Conservation (phyloP, 2,113 vertebrate genomes). For the Arenaria interpres region DNA sequence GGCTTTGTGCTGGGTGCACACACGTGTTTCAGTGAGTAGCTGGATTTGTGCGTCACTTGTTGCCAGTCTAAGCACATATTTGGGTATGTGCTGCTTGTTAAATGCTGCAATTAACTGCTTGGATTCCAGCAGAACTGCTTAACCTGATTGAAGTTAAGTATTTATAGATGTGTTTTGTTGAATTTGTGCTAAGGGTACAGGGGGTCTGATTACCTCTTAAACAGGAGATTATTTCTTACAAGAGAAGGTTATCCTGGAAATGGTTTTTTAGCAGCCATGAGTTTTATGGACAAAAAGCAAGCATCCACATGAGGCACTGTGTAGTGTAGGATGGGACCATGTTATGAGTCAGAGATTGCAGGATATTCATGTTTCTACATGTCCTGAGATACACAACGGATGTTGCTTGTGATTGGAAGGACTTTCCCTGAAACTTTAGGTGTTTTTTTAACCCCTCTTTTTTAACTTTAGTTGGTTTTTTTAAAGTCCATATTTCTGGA, state of each 20-base stretch:
- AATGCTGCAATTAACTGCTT: neutral
- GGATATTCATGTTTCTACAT: neutral
- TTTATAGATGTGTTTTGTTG: neutral
- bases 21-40: rapidly evolving
- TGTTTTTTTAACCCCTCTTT: neutral
- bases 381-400: neutral
- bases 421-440: neutral
- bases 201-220: neutral
- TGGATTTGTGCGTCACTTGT: neutral
- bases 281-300: neutral
- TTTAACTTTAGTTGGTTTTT: neutral
- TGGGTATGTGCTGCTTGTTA: neutral
- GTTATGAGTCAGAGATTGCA: neutral
- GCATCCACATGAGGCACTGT: neutral
- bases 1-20: neutral
- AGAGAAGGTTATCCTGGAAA: neutral
- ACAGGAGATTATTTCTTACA: neutral
- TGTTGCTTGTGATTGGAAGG: neutral
- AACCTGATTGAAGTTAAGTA: neutral
- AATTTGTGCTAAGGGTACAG: neutral
- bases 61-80: neutral
- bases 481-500: neutral
- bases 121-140: neutral
- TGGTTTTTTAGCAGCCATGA: neutral
- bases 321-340: neutral